These are phyloP conservation scores for Phytoseiulus persimilis DNA, from an alignment of 2,888 invertebrate genomes.

Conservation along the genomic window DNA sequence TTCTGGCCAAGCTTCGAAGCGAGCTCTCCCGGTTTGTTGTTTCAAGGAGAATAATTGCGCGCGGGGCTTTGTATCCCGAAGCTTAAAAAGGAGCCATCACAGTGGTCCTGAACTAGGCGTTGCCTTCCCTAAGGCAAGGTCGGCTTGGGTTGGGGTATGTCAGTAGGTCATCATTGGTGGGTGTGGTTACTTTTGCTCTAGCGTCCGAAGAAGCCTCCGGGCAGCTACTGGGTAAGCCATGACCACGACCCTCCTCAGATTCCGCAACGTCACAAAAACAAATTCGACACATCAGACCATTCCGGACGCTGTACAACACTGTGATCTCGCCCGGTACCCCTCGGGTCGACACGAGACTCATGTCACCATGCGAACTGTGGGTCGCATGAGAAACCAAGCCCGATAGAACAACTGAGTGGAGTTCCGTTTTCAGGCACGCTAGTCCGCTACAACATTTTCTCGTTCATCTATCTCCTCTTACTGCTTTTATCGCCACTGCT, in stretches of 20 bases:
- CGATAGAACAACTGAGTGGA: no score
- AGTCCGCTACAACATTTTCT: slow-evolving; percentile 70
- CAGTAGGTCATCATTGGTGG: background rate
- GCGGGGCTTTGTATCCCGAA: background rate
- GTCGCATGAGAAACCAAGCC: no score
- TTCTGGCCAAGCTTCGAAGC: background rate
- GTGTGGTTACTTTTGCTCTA: background rate
- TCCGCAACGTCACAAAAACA: background rate
- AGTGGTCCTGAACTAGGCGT: background rate
- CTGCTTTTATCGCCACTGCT: slow-evolving; percentile 68
- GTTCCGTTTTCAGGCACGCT: slow-evolving; percentile 62
- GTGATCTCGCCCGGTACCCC: background rate
- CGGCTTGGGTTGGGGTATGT: background rate
- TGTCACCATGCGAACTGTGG: no score
- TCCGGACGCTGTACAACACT: background rate
- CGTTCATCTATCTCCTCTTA: slow-evolving; percentile 68
- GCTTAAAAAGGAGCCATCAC: background rate
- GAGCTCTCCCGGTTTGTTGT: background rate
- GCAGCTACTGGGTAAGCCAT: background rate
- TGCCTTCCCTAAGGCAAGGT: background rate
- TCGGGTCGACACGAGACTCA: background rate
- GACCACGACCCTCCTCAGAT: background rate
- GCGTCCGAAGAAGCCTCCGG: background rate
- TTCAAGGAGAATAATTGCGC: background rate
- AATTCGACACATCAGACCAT: background rate